phyloP scores from a whole-genome alignment of 2,113 vertebrate genomes.

The Prionailurus viverrinus region DNA sequence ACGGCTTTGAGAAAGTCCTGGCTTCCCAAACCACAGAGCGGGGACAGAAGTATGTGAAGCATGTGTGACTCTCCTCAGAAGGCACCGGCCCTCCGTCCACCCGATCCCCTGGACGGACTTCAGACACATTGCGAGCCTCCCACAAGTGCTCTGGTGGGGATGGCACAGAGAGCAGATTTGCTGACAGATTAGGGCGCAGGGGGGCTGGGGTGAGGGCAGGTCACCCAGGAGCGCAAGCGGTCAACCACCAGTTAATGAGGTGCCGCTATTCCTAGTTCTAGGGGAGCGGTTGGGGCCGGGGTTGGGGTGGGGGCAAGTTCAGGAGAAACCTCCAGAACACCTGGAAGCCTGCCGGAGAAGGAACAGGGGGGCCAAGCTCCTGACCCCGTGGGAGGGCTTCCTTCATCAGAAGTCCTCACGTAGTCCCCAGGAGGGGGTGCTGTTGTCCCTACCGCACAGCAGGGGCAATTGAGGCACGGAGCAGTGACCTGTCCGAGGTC shows the following conservation, averaged over 20 bases:
- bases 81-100: constrained; percentile 9
- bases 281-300: neutral
- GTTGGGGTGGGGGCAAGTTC: constrained; percentile 26
- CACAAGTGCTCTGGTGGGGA: constrained; percentile 59
- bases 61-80: constrained; percentile 36
- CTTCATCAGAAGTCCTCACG: neutral
- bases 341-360: neutral
- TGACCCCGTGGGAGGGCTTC: neutral
- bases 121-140: constrained; percentile 71
- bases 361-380: neutral
- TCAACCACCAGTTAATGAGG: constrained; percentile 69
- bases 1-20: neutral
- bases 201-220: constrained; percentile 59
- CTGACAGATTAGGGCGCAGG: constrained; percentile 73
- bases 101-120: constrained; percentile 58
- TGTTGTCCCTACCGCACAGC: fast-evolving
- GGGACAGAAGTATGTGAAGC: constrained; percentile 40
- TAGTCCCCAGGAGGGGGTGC: fast-evolving
- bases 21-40: neutral
- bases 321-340: constrained; percentile 60
- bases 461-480: neutral
- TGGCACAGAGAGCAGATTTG: constrained; percentile 57
- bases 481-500: neutral
- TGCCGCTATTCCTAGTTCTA: neutral
- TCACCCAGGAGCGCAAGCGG: constrained; percentile 64